Percentiles rank a stretch among this genome's conserved stretches.
Evolutionary conservation across 2,113 vertebrate genomes (phyloP).

Genomic region (Triplophysa rosa): DNA sequence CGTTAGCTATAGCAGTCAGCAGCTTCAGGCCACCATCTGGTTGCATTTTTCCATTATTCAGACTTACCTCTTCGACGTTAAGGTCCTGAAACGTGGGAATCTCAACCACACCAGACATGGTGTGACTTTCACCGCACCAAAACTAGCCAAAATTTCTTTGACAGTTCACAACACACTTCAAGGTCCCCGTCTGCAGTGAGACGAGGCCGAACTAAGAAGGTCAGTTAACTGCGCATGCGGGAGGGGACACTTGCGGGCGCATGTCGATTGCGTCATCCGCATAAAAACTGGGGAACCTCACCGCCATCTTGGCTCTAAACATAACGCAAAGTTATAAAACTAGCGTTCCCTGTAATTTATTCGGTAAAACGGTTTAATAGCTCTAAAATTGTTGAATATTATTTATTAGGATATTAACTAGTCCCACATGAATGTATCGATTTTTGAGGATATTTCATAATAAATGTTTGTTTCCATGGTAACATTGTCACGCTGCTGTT

Average conservation of each 20-base stretch:
- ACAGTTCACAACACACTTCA: slow-evolving; percentile 52
- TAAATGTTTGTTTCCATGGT: slow-evolving; percentile 59
- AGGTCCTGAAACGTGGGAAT: slow-evolving; percentile 84
- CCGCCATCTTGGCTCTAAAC: slow-evolving; percentile 10
- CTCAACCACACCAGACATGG: slow-evolving; percentile 79
- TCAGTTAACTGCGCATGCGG: slow-evolving; percentile 65
- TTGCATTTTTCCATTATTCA: not conserved
- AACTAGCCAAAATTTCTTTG: slow-evolving; percentile 32
- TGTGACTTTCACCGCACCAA: slow-evolving; percentile 25
- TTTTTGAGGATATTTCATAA: too few relatives aligned
- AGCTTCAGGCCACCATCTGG: not conserved
- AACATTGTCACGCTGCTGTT: slow-evolving; percentile 9
- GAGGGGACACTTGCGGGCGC: slow-evolving; percentile 42
- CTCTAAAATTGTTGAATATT: not conserved
- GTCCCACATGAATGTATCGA: too few relatives aligned
- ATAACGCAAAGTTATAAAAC: not conserved
- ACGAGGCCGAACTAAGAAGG: slow-evolving; percentile 69
- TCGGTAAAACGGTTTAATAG: not conserved
- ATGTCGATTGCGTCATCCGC: slow-evolving; percentile 53
- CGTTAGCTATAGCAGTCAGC: not conserved
- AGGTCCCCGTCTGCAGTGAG: slow-evolving; percentile 61
- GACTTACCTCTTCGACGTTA: slow-evolving; percentile 86
- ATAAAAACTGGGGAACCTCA: not conserved
- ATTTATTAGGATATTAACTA: too few relatives aligned
- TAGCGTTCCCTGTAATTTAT: not conserved